Evolutionary conservation across 2,888 invertebrate genomes (phyloP).

Genomic region (Bellardia bayeri): DNA sequence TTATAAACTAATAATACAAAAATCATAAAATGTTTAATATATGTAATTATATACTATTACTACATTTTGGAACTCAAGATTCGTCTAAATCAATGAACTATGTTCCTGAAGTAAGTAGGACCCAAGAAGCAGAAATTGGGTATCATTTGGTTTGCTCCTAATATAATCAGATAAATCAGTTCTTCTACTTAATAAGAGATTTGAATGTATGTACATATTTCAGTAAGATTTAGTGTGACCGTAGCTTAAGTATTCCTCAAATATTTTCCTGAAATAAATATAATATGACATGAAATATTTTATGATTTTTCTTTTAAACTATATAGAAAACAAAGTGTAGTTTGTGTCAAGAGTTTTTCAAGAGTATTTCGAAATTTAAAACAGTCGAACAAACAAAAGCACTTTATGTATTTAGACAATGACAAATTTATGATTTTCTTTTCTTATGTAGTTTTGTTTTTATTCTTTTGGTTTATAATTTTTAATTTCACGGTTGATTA

Average conservation of each 20-base stretch:
- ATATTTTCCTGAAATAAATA: neutral
- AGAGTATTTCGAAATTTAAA: slow-evolving; percentile 18
- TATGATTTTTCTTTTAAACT: neutral
- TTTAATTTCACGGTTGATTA: slow-evolving; percentile 82
- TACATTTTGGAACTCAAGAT: too few relatives aligned
- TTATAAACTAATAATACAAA: too few relatives aligned
- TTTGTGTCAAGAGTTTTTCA: slow-evolving; percentile 12
- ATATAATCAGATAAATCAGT: too few relatives aligned
- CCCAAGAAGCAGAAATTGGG: too few relatives aligned
- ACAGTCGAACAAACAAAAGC: neutral
- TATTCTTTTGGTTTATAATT: slow-evolving; percentile 39
- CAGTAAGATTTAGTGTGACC: too few relatives aligned
- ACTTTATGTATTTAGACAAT: slow-evolving; percentile 32
- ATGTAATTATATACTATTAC: too few relatives aligned
- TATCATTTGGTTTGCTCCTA: too few relatives aligned
- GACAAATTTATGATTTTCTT: slow-evolving; percentile 40
- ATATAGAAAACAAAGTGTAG: slow-evolving; percentile 27
- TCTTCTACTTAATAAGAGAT: too few relatives aligned
- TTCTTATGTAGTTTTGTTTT: slow-evolving; percentile 15
- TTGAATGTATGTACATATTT: too few relatives aligned
- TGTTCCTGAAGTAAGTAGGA: too few relatives aligned
- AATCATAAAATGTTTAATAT: too few relatives aligned
- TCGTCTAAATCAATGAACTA: too few relatives aligned
- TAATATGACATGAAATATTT: neutral
- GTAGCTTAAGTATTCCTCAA: neutral